Evolutionary conservation across 1,140 invertebrate genomes (phyloP).

Genomic region (Listronotus oregonensis): DNA sequence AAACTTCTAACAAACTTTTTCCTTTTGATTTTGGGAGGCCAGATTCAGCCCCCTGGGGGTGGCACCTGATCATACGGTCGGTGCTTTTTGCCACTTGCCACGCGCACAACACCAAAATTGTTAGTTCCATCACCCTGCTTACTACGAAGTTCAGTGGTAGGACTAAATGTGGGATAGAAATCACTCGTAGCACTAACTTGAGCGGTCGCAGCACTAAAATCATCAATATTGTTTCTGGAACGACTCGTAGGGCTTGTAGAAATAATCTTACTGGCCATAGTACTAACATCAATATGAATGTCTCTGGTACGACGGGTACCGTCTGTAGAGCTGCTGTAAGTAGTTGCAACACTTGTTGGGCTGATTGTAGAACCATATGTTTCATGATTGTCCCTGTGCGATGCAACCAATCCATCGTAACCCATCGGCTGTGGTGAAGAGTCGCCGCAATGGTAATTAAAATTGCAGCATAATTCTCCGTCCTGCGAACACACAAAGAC

Average conservation of each 20-base stretch:
- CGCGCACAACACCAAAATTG: slow-evolving; percentile 43
- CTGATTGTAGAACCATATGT: slow-evolving; percentile 4
- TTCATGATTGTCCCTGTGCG: slow-evolving; percentile 24
- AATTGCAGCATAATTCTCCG: slow-evolving; percentile 66
- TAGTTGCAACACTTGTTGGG: slow-evolving; percentile 14
- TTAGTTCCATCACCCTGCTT: slow-evolving; percentile 20
- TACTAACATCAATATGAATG: slow-evolving; percentile 13
- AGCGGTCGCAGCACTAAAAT: slow-evolving; percentile 44
- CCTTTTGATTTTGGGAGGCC: slow-evolving; percentile 20
- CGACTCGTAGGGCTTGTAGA: slow-evolving; percentile 1
- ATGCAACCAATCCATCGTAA: slow-evolving; percentile 51
- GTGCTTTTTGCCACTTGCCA: slow-evolving; percentile 43
- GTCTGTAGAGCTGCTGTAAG: slow-evolving; percentile 3
- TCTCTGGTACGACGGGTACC: slow-evolving; percentile 5
- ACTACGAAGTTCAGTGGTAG: slow-evolving; percentile 9
- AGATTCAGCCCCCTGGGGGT: slow-evolving; percentile 42
- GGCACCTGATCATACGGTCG: slow-evolving; percentile 40
- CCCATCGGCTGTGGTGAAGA: slow-evolving; percentile 49
- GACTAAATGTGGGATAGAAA: slow-evolving; percentile 5
- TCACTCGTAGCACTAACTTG: slow-evolving; percentile 40
- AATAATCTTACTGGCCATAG: neutral
- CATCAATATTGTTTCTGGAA: slow-evolving; percentile 33
- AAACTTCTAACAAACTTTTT: slow-evolving; percentile 48
- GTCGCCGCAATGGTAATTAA: slow-evolving; percentile 65
- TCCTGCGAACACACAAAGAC: slow-evolving; percentile 58